Base-by-base conservation (phyloP, 2,113 vertebrate genomes). In the Theristicus caerulescens region DNA sequence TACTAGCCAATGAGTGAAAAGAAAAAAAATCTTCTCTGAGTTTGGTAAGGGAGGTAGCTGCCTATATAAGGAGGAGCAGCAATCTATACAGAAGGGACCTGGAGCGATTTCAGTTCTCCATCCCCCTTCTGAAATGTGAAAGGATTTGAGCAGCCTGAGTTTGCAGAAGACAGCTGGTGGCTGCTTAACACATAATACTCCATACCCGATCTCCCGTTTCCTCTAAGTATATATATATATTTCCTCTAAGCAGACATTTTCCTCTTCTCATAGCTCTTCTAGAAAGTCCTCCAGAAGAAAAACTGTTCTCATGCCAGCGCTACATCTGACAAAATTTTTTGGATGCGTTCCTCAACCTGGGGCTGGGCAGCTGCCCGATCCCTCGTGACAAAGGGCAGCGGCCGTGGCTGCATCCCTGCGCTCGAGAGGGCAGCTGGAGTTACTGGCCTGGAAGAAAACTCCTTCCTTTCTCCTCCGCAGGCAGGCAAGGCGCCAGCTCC, bases 101-200 rank as follows among this genome's bases (percentile, higher is more conserved):
- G 62, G 52, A 61, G 36, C n/a, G 51, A 65, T 83, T 92, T 87
- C 80, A 73, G 62, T n/a, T 94, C 72, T 67, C 38, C 7, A 24
- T 66, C 13, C 18, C 18, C 40, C 46, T 94, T 70, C 54, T 65
- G 67, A 78, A 86, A 58, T 22, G 54, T 38, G 42, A 49, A 67
- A 90, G 72, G 67, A 86, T 94, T 38, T 40, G 22, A 94, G 76
- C 24, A 52, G 92, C 34, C 66, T 10, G 44, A 47, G 62, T 52
- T 92, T 88, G 66, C 74, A 86, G 44, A 47, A 94, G 88, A 65
- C 88, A 88, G 90, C 78, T 95, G 85, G 73, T 58, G 57, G 22
- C 65, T 65, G 61, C 78, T 79, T 90, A 87, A 55, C 47, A 59
- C 0, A 1, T 34, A 86, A 82, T 71, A 79, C 61, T 87, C 61